Evolutionary conservation across 1,140 invertebrate genomes (phyloP).

Genomic region (Thalassaphorura encarpata): DNA sequence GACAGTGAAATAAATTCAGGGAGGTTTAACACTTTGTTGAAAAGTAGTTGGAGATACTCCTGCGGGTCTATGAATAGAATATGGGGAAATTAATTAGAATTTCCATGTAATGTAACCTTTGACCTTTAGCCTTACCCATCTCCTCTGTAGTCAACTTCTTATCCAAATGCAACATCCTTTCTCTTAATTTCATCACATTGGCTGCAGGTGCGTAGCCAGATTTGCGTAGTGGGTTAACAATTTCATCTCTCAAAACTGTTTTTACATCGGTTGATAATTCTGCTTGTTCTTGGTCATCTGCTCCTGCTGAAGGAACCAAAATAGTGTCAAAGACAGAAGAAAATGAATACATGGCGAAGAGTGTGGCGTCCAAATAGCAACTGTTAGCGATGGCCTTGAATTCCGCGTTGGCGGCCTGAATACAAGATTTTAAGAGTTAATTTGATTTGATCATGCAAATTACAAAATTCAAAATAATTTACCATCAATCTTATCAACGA

Average conservation of each 20-base stretch:
- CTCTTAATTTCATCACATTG: constrained; percentile 83
- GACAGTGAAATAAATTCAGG: constrained; percentile 80
- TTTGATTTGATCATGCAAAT: too few species aligned
- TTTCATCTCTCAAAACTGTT: constrained; percentile 81
- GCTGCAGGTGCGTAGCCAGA: constrained; percentile 87
- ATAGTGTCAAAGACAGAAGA: constrained; percentile 84
- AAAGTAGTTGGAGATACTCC: constrained; percentile 89
- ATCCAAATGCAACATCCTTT: constrained; percentile 29
- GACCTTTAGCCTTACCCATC: constrained; percentile 5
- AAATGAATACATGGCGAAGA: constrained; percentile 95
- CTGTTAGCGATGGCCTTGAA: constrained; percentile 97
- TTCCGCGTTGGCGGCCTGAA: constrained; percentile 47
- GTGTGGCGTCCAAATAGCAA: constrained; percentile 90
- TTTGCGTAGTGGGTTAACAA: constrained; percentile 85
- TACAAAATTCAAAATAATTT: too few species aligned
- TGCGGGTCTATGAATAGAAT: constrained; percentile 91
- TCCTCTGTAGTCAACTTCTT: constrained; percentile 27
- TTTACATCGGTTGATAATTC: constrained; percentile 48
- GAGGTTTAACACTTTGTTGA: constrained; percentile 77
- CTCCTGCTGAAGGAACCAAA: constrained; percentile 52
- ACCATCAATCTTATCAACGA: too few species aligned
- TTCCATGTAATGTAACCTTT: too few species aligned
- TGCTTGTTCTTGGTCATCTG: too few species aligned
- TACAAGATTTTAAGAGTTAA: constrained; percentile 3
- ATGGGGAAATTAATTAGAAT: too few species aligned